phyloP scores from a whole-genome alignment of 2,113 vertebrate genomes.

The Glaucomys volans region DNA sequence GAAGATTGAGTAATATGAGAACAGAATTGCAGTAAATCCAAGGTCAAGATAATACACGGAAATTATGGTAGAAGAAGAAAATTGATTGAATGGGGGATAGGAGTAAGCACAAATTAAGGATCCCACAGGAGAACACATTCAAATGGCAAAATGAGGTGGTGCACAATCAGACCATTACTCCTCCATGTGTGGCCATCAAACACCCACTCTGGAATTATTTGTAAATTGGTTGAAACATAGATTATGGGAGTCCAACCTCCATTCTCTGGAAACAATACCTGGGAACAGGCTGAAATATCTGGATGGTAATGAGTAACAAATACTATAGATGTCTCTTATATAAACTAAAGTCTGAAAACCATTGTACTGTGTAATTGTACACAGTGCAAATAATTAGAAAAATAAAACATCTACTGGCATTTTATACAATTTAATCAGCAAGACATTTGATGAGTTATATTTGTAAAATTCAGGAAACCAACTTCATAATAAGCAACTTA shows the following conservation, averaged over 20 bases:
- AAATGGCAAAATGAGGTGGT: not conserved
- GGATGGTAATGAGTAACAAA: not conserved
- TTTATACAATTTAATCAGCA: constrained; percentile 21
- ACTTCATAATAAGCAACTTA: not conserved
- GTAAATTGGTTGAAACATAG: not conserved
- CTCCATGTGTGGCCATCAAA: not conserved
- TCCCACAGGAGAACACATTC: not conserved
- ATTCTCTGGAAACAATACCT: not conserved
- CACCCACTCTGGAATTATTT: not conserved
- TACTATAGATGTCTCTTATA: not conserved
- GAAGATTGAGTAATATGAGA: not conserved
- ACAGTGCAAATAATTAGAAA: constrained; percentile 39
- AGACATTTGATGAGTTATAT: constrained; percentile 7
- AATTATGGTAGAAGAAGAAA: not conserved
- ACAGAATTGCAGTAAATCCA: not conserved
- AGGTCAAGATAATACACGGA: not conserved
- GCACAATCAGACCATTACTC: not conserved
- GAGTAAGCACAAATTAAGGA: not conserved
- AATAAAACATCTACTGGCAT: not conserved
- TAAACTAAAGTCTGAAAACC: not conserved
- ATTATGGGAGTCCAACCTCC: not conserved
- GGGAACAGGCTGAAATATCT: not conserved
- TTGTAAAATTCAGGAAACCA: constrained; percentile 53
- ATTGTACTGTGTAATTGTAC: not conserved
- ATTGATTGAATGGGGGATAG: not conserved